Conservation (phyloP, 2,888 invertebrate genomes). For the Steinernema hermaphroditum region DNA sequence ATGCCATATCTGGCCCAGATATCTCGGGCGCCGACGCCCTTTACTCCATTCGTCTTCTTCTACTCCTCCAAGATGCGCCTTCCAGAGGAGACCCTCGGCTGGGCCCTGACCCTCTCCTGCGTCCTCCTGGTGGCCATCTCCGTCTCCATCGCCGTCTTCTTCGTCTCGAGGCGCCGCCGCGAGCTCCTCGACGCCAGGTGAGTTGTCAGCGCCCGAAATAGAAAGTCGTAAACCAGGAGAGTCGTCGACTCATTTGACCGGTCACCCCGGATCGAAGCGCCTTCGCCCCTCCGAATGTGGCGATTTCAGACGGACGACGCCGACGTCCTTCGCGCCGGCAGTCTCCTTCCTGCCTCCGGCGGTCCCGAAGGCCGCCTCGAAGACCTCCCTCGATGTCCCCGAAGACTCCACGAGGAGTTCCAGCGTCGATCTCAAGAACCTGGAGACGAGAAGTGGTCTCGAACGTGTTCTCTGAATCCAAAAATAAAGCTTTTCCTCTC, state of each 20-base stretch:
- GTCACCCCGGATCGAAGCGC: too few relatives aligned
- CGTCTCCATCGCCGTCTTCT: constrained; percentile 1
- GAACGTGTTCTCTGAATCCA: not conserved
- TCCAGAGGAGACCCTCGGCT: constrained; percentile 1
- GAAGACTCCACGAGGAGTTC: not conserved
- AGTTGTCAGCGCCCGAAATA: not conserved
- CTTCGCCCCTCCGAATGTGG: too few relatives aligned
- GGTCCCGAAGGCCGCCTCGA: not conserved
- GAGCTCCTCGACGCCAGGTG: constrained; percentile 13
- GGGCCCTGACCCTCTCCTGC: not conserved
- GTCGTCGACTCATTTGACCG: constrained; percentile 14
- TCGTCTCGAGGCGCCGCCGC: constrained; percentile 16
- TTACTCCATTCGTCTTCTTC: not conserved
- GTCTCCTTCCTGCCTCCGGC: constrained; percentile 4
- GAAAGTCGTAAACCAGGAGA: not conserved
- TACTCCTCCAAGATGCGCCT: not conserved
- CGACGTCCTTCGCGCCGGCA: constrained; percentile 2
- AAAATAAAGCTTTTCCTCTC: too few relatives aligned
- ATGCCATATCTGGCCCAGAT: constrained; percentile 17
- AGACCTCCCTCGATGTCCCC: not conserved
- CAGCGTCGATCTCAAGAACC: not conserved
- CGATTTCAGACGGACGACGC: not conserved
- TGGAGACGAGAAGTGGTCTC: constrained; percentile 20
- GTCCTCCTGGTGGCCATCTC: constrained; percentile 5
- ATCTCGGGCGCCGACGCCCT: constrained; percentile 14